phyloP scores from a whole-genome alignment of 2,113 vertebrate genomes.

The Gorilla gorilla region DNA sequence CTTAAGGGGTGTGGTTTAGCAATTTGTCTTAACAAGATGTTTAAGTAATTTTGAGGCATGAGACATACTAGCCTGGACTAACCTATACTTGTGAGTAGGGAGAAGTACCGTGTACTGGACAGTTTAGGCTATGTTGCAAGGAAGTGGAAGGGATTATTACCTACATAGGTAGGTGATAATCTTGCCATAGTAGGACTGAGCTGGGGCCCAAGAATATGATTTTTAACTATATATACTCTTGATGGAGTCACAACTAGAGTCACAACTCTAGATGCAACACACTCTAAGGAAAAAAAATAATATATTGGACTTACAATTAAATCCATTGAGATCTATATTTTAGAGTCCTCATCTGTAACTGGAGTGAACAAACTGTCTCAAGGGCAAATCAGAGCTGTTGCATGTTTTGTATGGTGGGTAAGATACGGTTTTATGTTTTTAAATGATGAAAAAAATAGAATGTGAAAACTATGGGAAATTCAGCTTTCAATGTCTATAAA shows the following conservation, averaged over 20 bases:
- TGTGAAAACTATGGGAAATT: background rate
- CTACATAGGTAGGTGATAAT: background rate
- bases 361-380: background rate
- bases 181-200: background rate
- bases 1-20: background rate
- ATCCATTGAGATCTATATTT: background rate
- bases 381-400: background rate
- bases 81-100: background rate
- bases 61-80: background rate
- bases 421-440: conserved; percentile 1
- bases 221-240: background rate
- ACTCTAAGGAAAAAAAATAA: background rate
- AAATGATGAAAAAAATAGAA: background rate
- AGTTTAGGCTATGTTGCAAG: background rate
- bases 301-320: background rate
- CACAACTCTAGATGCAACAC: no score
- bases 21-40: background rate
- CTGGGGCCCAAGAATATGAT: background rate
- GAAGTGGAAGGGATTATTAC: background rate
- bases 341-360: background rate
- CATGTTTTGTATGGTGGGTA: background rate
- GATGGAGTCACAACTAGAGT: background rate
- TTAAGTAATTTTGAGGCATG: background rate
- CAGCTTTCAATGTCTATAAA: background rate
- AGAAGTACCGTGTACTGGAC: no score